Percentiles rank a stretch among this genome's conserved stretches.
These are phyloP conservation scores for Chaetodon trifasciatus DNA, from an alignment of 2,797 vertebrate genomes.

Conservation along the genomic window DNA sequence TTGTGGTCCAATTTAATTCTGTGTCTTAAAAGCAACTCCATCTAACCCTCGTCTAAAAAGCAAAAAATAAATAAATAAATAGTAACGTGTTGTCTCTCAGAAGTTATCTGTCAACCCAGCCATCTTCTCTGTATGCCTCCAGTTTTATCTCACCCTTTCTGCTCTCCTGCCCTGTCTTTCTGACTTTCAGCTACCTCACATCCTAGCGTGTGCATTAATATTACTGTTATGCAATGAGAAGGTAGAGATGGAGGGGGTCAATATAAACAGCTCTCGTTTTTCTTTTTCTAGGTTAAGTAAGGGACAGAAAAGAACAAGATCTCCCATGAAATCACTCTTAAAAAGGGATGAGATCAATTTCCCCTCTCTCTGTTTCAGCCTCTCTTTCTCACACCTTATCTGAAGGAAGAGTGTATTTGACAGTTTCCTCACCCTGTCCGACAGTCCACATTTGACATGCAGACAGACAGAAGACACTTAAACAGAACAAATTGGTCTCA, in stretches of 20 bases:
- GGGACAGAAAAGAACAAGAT: background rate
- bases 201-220: background rate
- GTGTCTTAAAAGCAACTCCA: background rate
- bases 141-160: background rate
- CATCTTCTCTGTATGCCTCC: no score
- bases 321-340: background rate
- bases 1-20: background rate
- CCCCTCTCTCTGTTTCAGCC: background rate
- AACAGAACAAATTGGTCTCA: conserved; percentile 51
- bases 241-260: background rate
- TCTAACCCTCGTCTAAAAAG: background rate
- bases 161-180: background rate
- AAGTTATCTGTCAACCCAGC: no score
- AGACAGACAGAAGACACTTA: conserved; percentile 22
- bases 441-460: conserved; percentile 15
- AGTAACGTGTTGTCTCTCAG: no score
- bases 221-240: background rate
- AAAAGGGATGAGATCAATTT: conserved; percentile 5
- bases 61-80: no score
- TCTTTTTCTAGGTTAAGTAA: conserved; percentile 1
- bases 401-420: background rate
- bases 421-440: background rate
- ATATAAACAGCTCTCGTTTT: background rate
- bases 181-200: background rate
- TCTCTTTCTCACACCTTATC: background rate